Conservation (phyloP, 2,797 vertebrate genomes). For the Corythornis leucogaster region DNA sequence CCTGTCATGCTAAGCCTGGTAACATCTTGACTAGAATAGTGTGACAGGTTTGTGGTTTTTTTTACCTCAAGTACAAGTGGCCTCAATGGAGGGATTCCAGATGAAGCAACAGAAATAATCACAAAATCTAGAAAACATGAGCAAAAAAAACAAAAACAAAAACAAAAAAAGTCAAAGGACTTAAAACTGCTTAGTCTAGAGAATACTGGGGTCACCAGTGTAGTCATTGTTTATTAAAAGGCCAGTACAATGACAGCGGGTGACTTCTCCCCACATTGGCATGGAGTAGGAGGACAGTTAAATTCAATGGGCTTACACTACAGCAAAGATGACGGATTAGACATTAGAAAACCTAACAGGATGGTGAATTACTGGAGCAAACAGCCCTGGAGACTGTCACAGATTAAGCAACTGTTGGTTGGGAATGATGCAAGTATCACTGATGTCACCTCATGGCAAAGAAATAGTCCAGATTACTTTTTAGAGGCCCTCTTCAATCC, state of each 20-base stretch:
- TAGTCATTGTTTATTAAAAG: neutral
- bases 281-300: neutral
- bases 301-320: neutral
- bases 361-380: neutral
- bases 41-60: neutral
- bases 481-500: neutral
- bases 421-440: neutral
- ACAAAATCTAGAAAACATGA: neutral
- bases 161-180: neutral
- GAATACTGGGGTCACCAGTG: neutral
- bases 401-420: neutral
- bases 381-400: neutral
- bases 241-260: neutral
- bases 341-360: neutral
- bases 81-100: neutral
- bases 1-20: fast-evolving
- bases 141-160: neutral
- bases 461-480: neutral
- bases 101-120: neutral
- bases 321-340: neutral
- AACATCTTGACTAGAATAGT: neutral
- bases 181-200: neutral
- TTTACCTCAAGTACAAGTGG: neutral
- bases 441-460: neutral
- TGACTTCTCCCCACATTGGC: neutral